Evolutionary conservation across 1,140 invertebrate genomes (phyloP).

Genomic region (Chrysomallon squamiferum): DNA sequence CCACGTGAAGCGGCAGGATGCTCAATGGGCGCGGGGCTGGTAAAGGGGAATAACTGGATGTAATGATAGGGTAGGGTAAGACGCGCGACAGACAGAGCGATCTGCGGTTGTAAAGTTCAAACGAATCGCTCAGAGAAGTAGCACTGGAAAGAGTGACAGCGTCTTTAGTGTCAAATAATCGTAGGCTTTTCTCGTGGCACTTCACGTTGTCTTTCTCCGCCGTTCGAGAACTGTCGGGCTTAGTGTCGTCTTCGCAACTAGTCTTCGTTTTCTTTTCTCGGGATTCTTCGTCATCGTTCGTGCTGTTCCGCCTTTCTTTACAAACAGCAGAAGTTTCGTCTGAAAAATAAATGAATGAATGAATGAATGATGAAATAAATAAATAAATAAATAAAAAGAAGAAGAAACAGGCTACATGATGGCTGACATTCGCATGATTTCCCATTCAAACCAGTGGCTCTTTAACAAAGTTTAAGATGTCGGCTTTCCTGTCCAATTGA

Average conservation of each 20-base stretch:
- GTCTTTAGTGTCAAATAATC: not conserved
- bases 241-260: not conserved
- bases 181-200: not conserved
- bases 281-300: not conserved
- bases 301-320: no score
- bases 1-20: not conserved
- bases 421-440: no score
- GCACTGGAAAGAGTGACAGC: not conserved
- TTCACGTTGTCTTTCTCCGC: not conserved
- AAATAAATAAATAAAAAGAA: no score
- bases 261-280: not conserved
- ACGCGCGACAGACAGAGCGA: not conserved
- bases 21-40: not conserved
- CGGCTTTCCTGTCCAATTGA: no score
- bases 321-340: no score
- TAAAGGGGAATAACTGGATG: not conserved
- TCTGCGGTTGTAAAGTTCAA: not conserved
- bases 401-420: no score
- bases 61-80: not conserved
- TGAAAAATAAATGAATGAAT: no score
- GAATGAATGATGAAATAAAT: no score
- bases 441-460: no score
- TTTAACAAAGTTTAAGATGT: no score
- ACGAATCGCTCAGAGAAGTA: not conserved
- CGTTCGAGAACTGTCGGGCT: not conserved